Base-by-base conservation (phyloP, 2,888 invertebrate genomes). In the Orchestes rusci region DNA sequence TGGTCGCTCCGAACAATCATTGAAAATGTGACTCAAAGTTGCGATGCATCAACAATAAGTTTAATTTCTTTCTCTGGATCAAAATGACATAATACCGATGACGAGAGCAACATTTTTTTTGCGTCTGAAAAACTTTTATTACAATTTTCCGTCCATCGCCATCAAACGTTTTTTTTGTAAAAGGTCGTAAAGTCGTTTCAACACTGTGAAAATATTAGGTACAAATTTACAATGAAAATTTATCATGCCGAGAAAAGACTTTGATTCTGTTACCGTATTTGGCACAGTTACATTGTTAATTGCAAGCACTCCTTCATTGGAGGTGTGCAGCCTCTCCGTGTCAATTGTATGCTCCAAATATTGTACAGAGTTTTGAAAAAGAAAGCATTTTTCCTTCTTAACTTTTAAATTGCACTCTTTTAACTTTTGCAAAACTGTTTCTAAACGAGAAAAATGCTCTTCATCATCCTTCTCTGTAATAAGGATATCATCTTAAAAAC, bases 401-500 rank as follows among this genome's bases (percentile, higher is more conserved):
- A 23, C 23, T 23, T 23, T 23, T 23, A 23, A 10, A 23, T 10
- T 10, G 10, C 23, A 23, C 10, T 23, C 23, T 23, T 23, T 23
- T 7, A 23, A 23, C 23, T 10, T 5, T 7, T 23, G 10, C 5
- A 23, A 23, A 23, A 23, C 23, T 23, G 23, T 10, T 23, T 23
- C 23, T 10, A 23, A 23, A 23, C 23, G 10, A 7, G 5, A 5
- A 23, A 23, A 23, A 23, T 23, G 23, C 10, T 23, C 23, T 7
- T 7, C 10, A 23, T 23, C 23, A 23, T 23, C 10, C 23, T 23
- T 23, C 23, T 10, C 5, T 23, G 10, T 23, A 7, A 23, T 10
- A 10, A n/a, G n/a, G n/a, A n/a, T n/a, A 10, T 23, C 23, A 13
- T 39, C 29, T 30, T 18, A 39, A 39, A 39, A 39, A 39, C 28